Conservation (phyloP, 2,888 invertebrate genomes). For the Chesias legatella region DNA sequence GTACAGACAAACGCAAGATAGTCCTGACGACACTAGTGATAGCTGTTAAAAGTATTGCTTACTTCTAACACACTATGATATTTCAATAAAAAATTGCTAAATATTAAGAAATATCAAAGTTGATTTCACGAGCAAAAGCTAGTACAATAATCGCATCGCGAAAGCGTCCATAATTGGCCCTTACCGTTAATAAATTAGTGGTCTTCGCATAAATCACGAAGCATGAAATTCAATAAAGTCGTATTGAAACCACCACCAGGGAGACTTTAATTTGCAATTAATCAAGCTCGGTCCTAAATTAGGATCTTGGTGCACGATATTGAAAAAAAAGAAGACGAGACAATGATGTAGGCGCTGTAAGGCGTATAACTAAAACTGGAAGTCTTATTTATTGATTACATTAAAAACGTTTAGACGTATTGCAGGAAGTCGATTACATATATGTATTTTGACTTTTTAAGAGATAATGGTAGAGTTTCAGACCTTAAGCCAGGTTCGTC, state of each 20-base stretch:
- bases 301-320: slow-evolving; percentile 61
- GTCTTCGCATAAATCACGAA: slow-evolving; percentile 67
- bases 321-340: slow-evolving; percentile 49
- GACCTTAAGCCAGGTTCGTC: too few relatives aligned
- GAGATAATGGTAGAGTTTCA: too few relatives aligned
- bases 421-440: too few relatives aligned
- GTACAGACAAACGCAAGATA: too few relatives aligned
- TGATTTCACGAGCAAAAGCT: slow-evolving; percentile 5
- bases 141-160: slow-evolving; percentile 19
- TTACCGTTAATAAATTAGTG: slow-evolving; percentile 64
- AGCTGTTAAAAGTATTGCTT: too few relatives aligned
- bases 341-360: slow-evolving; percentile 5
- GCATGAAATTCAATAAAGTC: slow-evolving; percentile 79
- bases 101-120: too few relatives aligned
- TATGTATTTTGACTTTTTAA: too few relatives aligned
- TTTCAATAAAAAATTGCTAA: too few relatives aligned
- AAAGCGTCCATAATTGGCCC: slow-evolving; percentile 43
- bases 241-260: slow-evolving; percentile 68
- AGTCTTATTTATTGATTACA: too few relatives aligned
- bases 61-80: too few relatives aligned
- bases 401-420: too few relatives aligned
- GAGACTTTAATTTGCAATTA: slow-evolving; percentile 78
- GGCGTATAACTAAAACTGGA: neutral
- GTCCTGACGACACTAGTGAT: too few relatives aligned
- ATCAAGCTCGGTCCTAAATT: slow-evolving; percentile 69